Evolutionary conservation across 2,113 vertebrate species (phyloP).

Genomic region (Oxyruncus cristatus): DNA sequence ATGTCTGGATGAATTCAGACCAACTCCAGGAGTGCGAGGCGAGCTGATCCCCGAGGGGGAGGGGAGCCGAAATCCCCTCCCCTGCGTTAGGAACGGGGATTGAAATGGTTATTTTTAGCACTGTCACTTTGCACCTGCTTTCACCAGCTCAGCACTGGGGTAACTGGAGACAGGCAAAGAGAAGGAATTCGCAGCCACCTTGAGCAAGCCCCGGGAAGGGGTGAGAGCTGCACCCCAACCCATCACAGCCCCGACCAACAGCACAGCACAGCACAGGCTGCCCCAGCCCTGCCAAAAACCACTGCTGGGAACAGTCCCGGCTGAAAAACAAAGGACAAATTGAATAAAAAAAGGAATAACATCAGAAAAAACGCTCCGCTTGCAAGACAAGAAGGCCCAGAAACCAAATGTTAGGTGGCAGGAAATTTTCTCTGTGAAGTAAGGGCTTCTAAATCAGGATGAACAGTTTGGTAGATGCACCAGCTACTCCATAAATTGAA

Average conservation of each 20-base stretch:
- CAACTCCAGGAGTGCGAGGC: neutral
- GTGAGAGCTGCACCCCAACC: neutral
- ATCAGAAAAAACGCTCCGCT: neutral
- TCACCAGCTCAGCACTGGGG: neutral
- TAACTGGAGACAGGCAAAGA: neutral
- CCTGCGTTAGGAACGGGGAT: accelerated
- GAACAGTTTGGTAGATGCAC: neutral
- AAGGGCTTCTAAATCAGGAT: neutral
- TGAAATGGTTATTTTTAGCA: neutral
- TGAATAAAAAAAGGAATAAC: neutral
- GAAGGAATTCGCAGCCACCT: neutral
- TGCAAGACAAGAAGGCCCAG: neutral
- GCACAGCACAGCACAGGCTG: neutral
- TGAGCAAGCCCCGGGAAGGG: accelerated
- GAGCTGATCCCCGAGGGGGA: neutral
- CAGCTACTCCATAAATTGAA: neutral
- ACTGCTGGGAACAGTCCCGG: neutral
- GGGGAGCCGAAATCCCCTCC: neutral
- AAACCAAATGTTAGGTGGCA: neutral
- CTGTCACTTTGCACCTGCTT: constrained; percentile 29
- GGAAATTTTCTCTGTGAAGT: neutral
- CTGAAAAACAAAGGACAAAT: neutral
- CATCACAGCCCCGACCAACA: neutral
- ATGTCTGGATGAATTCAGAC: neutral
- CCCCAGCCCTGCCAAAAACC: neutral